Base-by-base conservation (phyloP, 2,888 invertebrate species). In the Heliconius cydno region DNA sequence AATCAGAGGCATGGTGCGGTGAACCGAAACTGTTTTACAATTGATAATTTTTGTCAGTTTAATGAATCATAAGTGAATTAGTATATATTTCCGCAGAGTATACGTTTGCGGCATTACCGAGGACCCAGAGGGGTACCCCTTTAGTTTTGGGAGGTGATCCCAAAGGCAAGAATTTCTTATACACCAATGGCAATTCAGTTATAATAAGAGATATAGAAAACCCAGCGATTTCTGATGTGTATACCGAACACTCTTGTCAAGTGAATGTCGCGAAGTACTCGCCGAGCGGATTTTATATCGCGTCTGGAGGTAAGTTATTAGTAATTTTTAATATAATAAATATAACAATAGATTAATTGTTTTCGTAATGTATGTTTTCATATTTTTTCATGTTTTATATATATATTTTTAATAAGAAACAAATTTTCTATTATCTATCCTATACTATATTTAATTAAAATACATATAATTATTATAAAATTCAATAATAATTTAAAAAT, bases 261-360 rank as follows among this genome's bases (percentile, higher is more conserved):
- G 98, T 99, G 6, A 99, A 98, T 90, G 99, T 99, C 80, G 99
- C 99, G 81, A 99, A 99, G 93, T 99, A 99, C 93, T 98, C 99
- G 41, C 99, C 99, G 13, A 98, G 98, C 92, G 98, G 99, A 84
- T 99, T 98, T 95, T 99, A 99, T 93, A 99, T 99, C 88, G 98
- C 99, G 67, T 99, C 99, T 84, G 99, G 98, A 95, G 99, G 98
- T 98, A 95, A 96, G 84, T 15, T 19, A 22, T 13, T 19, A 22
- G 22, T 52, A 41, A 12, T 76, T 34, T 28, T 73, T 46, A 5
- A 22, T 22, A 34, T 22, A 52, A 34, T 15, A 22, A 25, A 38
- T 10, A 12, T 41, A 25, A 65, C 13, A 25, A 13, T 3, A 13
- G 5, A 60, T n/a, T 10, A n/a, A 60, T 60, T n/a, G 13, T 46